phyloP scores from a whole-genome alignment of 2,113 vertebrate genomes.

The Dasypus novemcinctus region DNA sequence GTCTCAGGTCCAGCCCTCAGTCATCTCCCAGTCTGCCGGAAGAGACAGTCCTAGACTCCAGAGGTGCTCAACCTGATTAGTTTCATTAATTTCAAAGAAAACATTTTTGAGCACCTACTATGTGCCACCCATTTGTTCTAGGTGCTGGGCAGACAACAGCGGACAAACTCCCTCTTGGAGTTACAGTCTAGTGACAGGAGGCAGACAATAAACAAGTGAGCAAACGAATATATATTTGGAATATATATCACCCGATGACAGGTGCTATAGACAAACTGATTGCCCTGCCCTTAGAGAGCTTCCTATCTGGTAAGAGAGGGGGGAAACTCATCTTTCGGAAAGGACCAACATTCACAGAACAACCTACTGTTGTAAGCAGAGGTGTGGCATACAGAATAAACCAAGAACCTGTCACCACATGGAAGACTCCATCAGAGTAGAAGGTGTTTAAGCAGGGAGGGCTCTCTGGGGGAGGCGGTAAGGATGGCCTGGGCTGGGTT shows the following conservation, averaged over 20 bases:
- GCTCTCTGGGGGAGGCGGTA: background rate
- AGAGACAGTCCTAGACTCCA: background rate
- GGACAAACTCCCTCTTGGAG: background rate
- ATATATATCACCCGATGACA: background rate
- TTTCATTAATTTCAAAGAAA: constrained; percentile 8
- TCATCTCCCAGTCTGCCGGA: background rate
- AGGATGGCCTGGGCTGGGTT: background rate
- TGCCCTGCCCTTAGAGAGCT: background rate
- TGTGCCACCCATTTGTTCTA: background rate
- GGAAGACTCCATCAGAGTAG: background rate
- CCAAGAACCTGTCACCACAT: background rate
- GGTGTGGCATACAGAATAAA: background rate
- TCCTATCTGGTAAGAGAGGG: background rate
- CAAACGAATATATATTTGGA: background rate
- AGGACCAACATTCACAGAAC: background rate
- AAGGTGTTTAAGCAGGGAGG: background rate
- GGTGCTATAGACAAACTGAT: background rate
- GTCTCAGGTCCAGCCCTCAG: background rate
- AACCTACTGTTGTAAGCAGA: background rate
- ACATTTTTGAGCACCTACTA: background rate
- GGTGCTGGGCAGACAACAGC: background rate
- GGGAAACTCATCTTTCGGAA: background rate
- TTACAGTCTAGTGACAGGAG: background rate
- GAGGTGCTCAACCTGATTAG: background rate
- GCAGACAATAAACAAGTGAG: background rate